phyloP scores from a whole-genome alignment of 2,113 vertebrate species.

The Anseranas semipalmata region DNA sequence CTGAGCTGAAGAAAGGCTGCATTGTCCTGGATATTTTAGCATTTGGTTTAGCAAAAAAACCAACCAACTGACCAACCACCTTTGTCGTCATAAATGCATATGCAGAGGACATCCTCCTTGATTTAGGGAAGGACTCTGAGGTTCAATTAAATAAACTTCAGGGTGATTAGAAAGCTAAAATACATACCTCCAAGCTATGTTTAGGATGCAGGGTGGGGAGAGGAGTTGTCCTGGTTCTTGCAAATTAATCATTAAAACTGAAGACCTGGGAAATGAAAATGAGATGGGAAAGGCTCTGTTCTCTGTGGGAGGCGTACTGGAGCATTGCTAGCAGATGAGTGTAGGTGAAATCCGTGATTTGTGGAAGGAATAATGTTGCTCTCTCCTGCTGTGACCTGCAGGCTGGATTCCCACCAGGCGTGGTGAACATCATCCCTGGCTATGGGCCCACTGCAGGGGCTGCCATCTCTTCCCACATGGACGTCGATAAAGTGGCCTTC shows the following conservation, averaged over 20 bases:
- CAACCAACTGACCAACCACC: rapidly evolving
- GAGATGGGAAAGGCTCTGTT: not conserved
- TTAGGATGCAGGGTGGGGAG: not conserved
- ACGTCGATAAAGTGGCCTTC: slow-evolving; percentile 95
- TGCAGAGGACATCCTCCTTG: not conserved
- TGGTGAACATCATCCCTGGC: slow-evolving; percentile 95
- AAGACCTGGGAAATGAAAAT: not conserved
- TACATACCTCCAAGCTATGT: not conserved
- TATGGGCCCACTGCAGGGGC: slow-evolving; percentile 90
- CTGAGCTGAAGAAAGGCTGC: not conserved
- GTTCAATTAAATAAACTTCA: not conserved
- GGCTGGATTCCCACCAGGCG: slow-evolving; percentile 96
- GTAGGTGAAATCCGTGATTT: not conserved
- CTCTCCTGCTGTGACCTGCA: slow-evolving; percentile 45
- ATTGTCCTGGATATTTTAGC: not conserved
- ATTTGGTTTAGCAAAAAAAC: not conserved
- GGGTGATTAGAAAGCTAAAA: not conserved
- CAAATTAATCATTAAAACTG: not conserved
- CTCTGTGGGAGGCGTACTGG: not conserved
- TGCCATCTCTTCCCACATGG: slow-evolving; percentile 89
- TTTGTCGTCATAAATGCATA: not conserved
- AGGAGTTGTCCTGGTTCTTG: not conserved
- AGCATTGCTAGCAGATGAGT: rapidly evolving
- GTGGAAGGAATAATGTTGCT: rapidly evolving
- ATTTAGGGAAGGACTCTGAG: not conserved